phyloP scores from a whole-genome alignment of 2,888 invertebrate genomes.

The Scelioninae gen. 1 region DNA sequence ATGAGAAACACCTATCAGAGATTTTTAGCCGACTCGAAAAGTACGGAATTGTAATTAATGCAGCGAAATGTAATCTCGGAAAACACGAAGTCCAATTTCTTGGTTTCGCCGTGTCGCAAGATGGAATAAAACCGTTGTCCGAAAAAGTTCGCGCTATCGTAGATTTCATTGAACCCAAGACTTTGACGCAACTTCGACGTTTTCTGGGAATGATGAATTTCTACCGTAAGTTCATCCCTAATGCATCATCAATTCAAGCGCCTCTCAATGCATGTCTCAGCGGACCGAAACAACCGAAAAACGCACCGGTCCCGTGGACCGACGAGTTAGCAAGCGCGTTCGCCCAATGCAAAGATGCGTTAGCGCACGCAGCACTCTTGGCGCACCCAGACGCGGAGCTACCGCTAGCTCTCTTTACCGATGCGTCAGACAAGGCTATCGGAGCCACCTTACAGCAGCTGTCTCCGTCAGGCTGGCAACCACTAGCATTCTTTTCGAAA shows the following conservation, averaged over 20 bases:
- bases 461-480: not conserved
- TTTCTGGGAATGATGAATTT: too few relatives aligned
- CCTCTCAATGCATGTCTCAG: not conserved
- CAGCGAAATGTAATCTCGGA: constrained; percentile 1
- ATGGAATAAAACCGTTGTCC: not conserved
- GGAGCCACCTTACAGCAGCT: not conserved
- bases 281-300: not conserved
- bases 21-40: not conserved
- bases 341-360: not conserved
- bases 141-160: not conserved
- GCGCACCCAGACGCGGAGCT: not conserved
- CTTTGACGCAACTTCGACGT: not conserved
- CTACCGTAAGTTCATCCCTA: not conserved
- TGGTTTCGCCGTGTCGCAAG: not conserved
- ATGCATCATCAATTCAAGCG: constrained; percentile 6
- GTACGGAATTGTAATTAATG: constrained; percentile 15
- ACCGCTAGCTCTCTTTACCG: too few relatives aligned
- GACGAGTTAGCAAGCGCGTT: not conserved
- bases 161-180: not conserved
- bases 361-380: not conserved
- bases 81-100: not conserved
- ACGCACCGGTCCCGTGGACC: not conserved
- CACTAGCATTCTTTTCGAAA: constrained; percentile 1
- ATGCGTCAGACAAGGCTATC: not conserved
- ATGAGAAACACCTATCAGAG: constrained; percentile 19